Conservation (phyloP, 2,113 vertebrate species). For the Sminthopsis crassicaudata region DNA sequence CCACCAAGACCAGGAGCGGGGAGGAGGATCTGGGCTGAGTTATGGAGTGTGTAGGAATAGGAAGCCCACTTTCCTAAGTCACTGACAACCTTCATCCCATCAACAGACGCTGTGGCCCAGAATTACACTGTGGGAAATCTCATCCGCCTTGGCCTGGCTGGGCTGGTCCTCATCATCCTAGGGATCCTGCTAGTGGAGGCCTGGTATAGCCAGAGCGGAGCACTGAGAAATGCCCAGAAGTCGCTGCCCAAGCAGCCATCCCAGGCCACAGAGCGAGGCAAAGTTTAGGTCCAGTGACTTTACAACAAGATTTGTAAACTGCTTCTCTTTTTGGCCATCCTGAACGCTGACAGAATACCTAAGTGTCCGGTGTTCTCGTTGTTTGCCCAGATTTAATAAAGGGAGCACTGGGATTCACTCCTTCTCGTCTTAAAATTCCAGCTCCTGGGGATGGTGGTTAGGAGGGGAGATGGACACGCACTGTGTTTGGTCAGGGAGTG, state of each 20-base stretch:
- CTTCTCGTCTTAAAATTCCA: neutral
- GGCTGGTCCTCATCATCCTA: neutral
- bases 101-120: neutral
- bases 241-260: fast-evolving
- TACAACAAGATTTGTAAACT: neutral
- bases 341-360: neutral
- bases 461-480: neutral
- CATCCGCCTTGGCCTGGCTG: neutral
- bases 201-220: neutral
- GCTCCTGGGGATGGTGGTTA: neutral
- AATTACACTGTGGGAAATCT: neutral
- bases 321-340: neutral
- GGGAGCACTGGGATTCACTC: neutral
- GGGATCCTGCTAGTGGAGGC: neutral
- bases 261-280: neutral
- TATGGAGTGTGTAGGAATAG: neutral
- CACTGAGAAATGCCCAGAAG: neutral
- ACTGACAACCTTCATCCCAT: neutral
- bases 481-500: neutral
- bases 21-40: neutral
- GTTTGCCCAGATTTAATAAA: neutral
- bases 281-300: neutral
- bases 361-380: neutral
- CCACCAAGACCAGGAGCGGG: neutral
- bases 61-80: neutral